Evolutionary conservation across 2,797 vertebrate genomes (phyloP), one percentile per base, ranked within the genome.

Genomic region (Neosilurus mollespiculum): DNA sequence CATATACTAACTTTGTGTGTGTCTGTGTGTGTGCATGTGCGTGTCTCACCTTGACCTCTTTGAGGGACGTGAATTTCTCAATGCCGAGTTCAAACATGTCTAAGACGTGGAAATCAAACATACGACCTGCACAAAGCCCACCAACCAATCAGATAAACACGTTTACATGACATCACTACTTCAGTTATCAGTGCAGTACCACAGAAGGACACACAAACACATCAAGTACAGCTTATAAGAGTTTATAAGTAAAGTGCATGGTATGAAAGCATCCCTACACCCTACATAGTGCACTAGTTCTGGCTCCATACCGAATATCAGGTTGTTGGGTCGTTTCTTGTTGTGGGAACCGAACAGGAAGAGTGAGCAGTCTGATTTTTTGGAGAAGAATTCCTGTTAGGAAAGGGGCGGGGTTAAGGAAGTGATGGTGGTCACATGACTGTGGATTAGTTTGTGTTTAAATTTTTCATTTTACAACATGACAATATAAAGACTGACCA

Each of bases 331-430:
- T 8, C 98, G 90, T 90, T 99, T 99, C 95, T 99, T 99, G 92
- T 97, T 99, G 92, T 99, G 98, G 34, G 96, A 99, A 11, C 97
- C 98, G 80, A 99, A 99, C 83, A 99, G 91, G 91, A 99, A 99
- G 85, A 99, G 92, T 58, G 98, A 99, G 87, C 96, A 96, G 90
- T 99, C 97, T 0, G 96, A 95, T 84, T 98, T 99, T 93, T 98
- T 99, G 22, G 98, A 98, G 93, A 99, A 99, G 90, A 99, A 99
- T 86, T 99, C 98, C 98, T 99, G 83, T 9, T 67, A 67, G 24
- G 80, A 86, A 81, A 62, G 62, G 6, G 15, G 0, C 30, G 78
- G 43, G 18, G 22, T 83, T 81, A 10, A 80, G 24, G 9, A 2
- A 1, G 9, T 30, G 7, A 1, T 0, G 0, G 6, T 1, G 4